These are phyloP conservation scores for Pilophorus perplexus DNA, from an alignment of 2,888 invertebrate genomes.

Conservation along the genomic window DNA sequence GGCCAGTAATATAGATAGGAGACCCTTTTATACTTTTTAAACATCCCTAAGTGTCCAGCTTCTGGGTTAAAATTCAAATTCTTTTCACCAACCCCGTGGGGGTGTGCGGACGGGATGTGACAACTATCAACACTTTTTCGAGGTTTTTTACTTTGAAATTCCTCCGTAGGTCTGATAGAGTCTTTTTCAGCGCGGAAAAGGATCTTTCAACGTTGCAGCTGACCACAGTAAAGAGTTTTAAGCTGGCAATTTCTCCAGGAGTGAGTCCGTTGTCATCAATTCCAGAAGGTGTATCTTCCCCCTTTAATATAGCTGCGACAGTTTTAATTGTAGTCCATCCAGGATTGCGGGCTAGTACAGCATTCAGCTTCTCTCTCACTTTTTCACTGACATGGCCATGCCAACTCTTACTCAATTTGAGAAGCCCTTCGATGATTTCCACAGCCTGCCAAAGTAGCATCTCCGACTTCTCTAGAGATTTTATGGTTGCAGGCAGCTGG, in stretches of 20 bases:
- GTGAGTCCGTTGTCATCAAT: not conserved
- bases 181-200: constrained; percentile 5
- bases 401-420: constrained; percentile 15
- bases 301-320: constrained; percentile 11
- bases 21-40: too few relatives aligned
- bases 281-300: constrained; percentile 12
- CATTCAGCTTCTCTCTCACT: constrained; percentile 18
- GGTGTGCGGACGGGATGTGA: too few relatives aligned
- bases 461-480: not conserved
- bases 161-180: not conserved
- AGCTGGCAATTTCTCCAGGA: too few relatives aligned
- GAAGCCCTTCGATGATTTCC: constrained; percentile 13
- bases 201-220: constrained; percentile 14
- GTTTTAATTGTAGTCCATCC: constrained; percentile 21
- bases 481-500: constrained; percentile 2
- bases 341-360: constrained; percentile 10
- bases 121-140: constrained; percentile 14
- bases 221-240: too few relatives aligned
- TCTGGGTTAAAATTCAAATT: too few relatives aligned
- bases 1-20: too few relatives aligned
- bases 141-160: constrained; percentile 12
- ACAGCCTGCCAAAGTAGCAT: not conserved
- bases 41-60: too few relatives aligned
- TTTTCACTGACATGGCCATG: not conserved
- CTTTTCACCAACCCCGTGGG: too few relatives aligned